These are phyloP conservation scores for Orthonyx spaldingii DNA, from an alignment of 2,113 vertebrate species.

Conservation along the genomic window DNA sequence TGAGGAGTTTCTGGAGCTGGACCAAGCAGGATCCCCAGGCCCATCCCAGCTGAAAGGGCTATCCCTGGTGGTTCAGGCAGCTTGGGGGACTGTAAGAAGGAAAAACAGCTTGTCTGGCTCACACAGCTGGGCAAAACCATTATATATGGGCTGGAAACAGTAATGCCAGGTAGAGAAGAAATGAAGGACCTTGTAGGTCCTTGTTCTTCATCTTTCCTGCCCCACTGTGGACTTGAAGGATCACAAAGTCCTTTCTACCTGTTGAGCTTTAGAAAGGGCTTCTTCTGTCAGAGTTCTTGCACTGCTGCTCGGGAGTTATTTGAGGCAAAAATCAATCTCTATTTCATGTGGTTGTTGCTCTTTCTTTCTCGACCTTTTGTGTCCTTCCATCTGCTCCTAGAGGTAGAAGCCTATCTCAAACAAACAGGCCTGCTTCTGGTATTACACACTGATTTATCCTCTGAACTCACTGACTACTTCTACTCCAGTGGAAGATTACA, in stretches of 20 bases:
- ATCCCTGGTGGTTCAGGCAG: background rate
- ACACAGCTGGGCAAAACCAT: background rate
- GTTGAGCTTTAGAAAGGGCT: conserved; percentile 35
- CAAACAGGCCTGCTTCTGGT: background rate
- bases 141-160: background rate
- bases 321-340: conserved; percentile 25
- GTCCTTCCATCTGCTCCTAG: background rate
- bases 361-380: conserved; percentile 8
- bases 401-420: background rate
- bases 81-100: background rate
- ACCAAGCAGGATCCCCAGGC: background rate
- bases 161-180: background rate
- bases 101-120: background rate
- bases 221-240: background rate
- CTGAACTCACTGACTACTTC: background rate
- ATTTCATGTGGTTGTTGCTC: background rate
- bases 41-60: background rate
- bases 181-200: background rate
- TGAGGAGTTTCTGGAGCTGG: background rate
- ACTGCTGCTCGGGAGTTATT: conserved; percentile 9
- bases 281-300: conserved; percentile 10
- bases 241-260: conserved; percentile 7
- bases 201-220: background rate
- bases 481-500: background rate
- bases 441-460: background rate